Base-by-base conservation (phyloP, 2,113 vertebrate species). In the Lucifuga dentata region DNA sequence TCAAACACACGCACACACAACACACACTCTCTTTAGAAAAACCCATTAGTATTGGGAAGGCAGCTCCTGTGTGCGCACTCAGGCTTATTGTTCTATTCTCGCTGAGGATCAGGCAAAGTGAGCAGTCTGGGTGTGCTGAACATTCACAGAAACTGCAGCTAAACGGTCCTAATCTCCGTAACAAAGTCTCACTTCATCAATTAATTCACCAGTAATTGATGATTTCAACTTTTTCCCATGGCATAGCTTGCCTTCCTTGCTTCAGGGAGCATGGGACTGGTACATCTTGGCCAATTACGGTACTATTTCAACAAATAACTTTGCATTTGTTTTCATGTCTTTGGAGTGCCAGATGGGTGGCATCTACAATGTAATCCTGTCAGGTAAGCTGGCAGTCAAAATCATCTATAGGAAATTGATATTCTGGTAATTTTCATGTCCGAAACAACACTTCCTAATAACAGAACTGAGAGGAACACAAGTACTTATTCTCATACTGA, bases 41-140 rank as follows among this genome's bases (percentile, higher is more conserved):
- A 19, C 52, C 62, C 68, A 89, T 89, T 89, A 86, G 87, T 76
- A 89, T 87, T 80, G 74, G 12, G 20, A 20, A 62, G 68, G 64
- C 51, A 46, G 43, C 53, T 61, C 55, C 58, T 45, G 70, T 68
- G 49, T 46, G 70, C 68, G 78, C 73, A 76, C 73, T 73, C 72
- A 8, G 36, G 39, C 56, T 64, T 46, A 76, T 84, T 87, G 78
- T 81, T 71, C 74, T 52, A 49, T 75, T 74, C 72, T 78, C 63
- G 16, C 5, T 16, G 61, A 73, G 75, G 83, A 86, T 85, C 80
- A 78, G n/a, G 11, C 72, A 63, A 68, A 73, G 33, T 68, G 74
- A 85, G 78, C 75, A 84, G 64, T 70, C n/a, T n/a, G n/a, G n/a
- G n/a, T n/a, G n/a, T n/a, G n/a, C n/a, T n/a, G n/a, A n/a, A n/a